Percentiles rank a stretch among this genome's conserved stretches.
Conservation (phyloP, 2,113 vertebrate species). For the Prunella fulvescens region DNA sequence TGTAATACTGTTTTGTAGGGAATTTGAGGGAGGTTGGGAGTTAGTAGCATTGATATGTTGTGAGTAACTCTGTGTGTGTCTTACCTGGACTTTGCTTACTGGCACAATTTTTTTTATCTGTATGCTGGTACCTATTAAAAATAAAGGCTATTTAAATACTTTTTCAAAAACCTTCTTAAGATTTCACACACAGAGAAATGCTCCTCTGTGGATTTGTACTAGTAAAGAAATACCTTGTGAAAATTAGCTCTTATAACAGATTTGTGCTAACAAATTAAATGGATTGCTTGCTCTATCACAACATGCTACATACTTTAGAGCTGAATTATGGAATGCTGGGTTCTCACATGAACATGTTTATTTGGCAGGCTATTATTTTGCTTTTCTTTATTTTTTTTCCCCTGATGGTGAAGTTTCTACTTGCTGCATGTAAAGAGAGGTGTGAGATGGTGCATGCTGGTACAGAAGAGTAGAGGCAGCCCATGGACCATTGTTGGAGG, state of each 20-base stretch:
- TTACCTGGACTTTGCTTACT: background rate
- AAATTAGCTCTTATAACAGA: background rate
- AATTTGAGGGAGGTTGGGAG: background rate
- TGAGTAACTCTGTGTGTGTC: background rate
- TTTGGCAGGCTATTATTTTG: background rate
- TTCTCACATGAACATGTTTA: background rate
- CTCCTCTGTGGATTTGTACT: background rate
- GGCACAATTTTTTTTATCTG: background rate
- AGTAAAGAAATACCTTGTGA: background rate
- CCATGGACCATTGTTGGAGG: accelerated
- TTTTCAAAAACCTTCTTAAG: background rate
- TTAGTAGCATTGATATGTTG: background rate
- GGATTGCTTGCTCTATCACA: background rate
- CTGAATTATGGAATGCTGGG: background rate
- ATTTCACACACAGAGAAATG: background rate
- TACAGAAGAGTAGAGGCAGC: background rate
- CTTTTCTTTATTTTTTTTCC: background rate
- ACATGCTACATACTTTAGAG: background rate
- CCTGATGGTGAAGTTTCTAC: background rate
- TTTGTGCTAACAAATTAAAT: background rate
- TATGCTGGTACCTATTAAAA: background rate
- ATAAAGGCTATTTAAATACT: background rate
- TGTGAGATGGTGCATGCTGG: background rate
- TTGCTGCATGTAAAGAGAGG: accelerated
- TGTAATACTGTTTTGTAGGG: background rate